Percentiles rank a stretch among this genome's conserved stretches.
phyloP scores from a whole-genome alignment of 2,888 invertebrate species.

The Brachynemurus nebulosus region DNA sequence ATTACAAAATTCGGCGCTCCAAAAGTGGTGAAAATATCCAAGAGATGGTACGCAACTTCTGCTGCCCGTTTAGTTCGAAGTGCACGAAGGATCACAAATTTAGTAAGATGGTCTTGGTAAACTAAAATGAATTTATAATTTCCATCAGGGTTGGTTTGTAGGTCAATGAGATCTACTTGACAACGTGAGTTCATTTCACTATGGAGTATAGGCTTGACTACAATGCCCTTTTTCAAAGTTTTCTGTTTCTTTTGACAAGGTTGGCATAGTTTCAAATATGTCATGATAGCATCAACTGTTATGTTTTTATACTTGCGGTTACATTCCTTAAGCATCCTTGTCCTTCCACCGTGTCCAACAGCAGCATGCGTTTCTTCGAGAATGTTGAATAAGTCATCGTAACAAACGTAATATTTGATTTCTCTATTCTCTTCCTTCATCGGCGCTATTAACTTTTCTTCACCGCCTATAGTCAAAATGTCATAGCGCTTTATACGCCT shows the following conservation, averaged over 20 bases:
- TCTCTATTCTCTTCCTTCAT: conserved; percentile 3
- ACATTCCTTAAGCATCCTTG: conserved; percentile 17
- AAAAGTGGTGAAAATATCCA: too few relatives aligned
- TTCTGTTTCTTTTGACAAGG: conserved; percentile 9
- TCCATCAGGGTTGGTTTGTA: too few relatives aligned
- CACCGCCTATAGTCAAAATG: conserved; percentile 1
- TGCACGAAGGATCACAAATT: too few relatives aligned
- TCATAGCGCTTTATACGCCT: conserved; percentile 1
- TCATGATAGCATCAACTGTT: conserved; percentile 14
- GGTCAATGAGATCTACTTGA: too few relatives aligned
- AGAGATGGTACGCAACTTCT: too few relatives aligned
- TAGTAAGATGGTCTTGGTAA: too few relatives aligned
- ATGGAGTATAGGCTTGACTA: too few relatives aligned
- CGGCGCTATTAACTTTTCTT: conserved; percentile 1
- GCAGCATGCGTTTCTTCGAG: conserved; percentile 15
- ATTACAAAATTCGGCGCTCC: too few relatives aligned
- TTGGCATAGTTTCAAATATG: conserved; percentile 20
- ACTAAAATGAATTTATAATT: too few relatives aligned
- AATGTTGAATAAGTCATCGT: conserved; percentile 1
- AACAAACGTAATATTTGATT: conserved; percentile 1
- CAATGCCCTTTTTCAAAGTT: too few relatives aligned
- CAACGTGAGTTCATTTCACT: too few relatives aligned
- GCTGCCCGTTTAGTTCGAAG: too few relatives aligned
- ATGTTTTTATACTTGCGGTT: conserved; percentile 18
- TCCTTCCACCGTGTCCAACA: conserved; percentile 20